Conservation (phyloP, 2,797 vertebrate species). For the Glyptemys insculpta region DNA sequence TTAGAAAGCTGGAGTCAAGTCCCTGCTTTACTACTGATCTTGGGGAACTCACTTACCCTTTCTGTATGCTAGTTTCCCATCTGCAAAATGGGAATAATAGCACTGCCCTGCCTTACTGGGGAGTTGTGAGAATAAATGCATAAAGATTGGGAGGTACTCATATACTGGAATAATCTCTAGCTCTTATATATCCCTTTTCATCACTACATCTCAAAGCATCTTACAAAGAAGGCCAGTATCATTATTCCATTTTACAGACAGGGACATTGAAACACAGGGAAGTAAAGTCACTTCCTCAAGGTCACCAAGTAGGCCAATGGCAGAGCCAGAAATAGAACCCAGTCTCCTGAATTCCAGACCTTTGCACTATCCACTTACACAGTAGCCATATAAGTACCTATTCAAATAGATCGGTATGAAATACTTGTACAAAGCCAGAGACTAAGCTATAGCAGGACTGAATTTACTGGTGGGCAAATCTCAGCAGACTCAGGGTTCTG, state of each 20-base stretch:
- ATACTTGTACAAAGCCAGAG: slow-evolving; percentile 7
- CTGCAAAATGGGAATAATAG: neutral
- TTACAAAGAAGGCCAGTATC: neutral
- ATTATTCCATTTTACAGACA: neutral
- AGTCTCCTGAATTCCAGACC: neutral
- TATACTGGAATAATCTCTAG: neutral
- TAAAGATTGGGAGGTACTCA: neutral
- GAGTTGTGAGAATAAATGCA: neutral
- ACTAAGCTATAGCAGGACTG: neutral
- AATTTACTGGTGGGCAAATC: fast-evolving
- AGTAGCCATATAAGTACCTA: neutral
- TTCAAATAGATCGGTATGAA: slow-evolving; percentile 3
- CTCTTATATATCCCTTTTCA: neutral
- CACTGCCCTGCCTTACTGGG: neutral
- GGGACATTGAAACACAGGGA: neutral
- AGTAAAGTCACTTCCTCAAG: neutral
- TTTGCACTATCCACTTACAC: neutral
- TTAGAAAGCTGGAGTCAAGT: neutral
- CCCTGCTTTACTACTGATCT: neutral
- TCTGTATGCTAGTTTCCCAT: neutral
- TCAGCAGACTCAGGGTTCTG: slow-evolving; percentile 33
- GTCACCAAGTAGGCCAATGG: neutral
- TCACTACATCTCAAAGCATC: neutral
- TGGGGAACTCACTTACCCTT: neutral
- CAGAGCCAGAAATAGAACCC: neutral